These are phyloP conservation scores for Laodelphax striatellus DNA, from an alignment of 1,140 invertebrate species.

Conservation along the genomic window DNA sequence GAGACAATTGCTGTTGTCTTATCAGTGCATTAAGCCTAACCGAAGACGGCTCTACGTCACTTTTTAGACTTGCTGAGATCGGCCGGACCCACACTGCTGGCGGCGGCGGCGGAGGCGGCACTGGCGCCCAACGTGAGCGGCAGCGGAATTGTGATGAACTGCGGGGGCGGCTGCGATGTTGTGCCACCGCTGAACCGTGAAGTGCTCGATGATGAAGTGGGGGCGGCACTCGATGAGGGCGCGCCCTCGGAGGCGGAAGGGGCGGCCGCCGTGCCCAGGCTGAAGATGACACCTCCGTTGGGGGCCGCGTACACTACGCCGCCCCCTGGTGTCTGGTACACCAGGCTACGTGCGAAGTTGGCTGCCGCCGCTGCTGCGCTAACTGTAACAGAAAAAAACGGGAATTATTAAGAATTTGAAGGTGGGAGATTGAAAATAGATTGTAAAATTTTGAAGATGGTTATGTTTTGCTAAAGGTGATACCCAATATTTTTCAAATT, in stretches of 20 bases:
- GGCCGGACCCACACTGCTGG: constrained; percentile 5
- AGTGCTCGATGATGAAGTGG: too few species aligned
- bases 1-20: too few species aligned
- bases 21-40: too few species aligned
- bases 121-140: constrained; percentile 30
- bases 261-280: constrained; percentile 21
- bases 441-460: too few species aligned
- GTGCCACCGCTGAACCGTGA: too few species aligned
- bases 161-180: constrained; percentile 24
- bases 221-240: too few species aligned
- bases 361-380: constrained; percentile 22
- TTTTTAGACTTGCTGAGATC: constrained; percentile 12
- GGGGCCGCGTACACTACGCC: constrained; percentile 32
- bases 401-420: too few species aligned
- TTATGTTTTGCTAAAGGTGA: too few species aligned
- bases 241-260: neutral
- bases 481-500: too few species aligned
- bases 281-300: constrained; percentile 30
- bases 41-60: neutral
- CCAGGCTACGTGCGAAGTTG: constrained; percentile 13
- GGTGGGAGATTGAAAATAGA: too few species aligned
- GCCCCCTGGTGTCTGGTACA: constrained; percentile 31
- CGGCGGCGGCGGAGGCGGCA: constrained; percentile 16
- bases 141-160: constrained; percentile 47
- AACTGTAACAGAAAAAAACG: neutral